Percentiles rank a stretch among this genome's conserved stretches.
These are phyloP conservation scores for Fragum sueziense DNA, from an alignment of 2,888 invertebrate species.

Conservation along the genomic window DNA sequence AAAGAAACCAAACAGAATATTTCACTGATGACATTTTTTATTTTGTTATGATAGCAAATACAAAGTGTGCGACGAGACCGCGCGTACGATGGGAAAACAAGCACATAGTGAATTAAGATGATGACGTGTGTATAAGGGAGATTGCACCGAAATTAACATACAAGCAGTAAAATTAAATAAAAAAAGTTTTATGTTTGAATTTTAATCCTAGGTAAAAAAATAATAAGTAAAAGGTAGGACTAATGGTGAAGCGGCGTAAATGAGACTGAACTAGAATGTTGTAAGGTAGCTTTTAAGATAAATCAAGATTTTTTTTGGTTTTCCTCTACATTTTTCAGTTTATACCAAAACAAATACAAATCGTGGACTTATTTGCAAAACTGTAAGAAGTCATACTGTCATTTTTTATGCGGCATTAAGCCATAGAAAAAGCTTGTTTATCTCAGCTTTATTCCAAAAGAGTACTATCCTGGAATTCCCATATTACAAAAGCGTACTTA, in stretches of 20 bases:
- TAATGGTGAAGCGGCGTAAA: conserved; percentile 10
- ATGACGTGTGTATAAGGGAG: conserved; percentile 30
- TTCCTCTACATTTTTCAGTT: too few species aligned
- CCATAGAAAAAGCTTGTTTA: too few species aligned
- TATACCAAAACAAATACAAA: too few species aligned
- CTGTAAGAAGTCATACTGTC: too few species aligned
- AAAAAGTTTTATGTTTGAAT: background rate
- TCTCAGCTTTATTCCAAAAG: too few species aligned
- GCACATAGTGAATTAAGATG: conserved; percentile 51
- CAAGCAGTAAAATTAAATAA: conserved; percentile 20
- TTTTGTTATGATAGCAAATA: conserved; percentile 68
- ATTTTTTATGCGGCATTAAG: too few species aligned
- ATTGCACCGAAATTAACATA: conserved; percentile 47
- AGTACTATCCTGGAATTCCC: too few species aligned
- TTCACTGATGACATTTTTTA: conserved; percentile 53
- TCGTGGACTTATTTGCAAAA: too few species aligned
- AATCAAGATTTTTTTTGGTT: too few species aligned
- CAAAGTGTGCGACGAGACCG: conserved; percentile 57
- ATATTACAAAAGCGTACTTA: too few species aligned
- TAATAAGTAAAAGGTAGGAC: background rate
- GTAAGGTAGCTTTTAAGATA: too few species aligned
- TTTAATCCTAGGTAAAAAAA: background rate
- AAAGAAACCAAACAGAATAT: too few species aligned
- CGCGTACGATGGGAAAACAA: conserved; percentile 41
- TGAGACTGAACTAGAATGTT: background rate